Evolutionary conservation across 1,140 invertebrate species (phyloP).

Genomic region (Paramacrobiotus metropolitanus): DNA sequence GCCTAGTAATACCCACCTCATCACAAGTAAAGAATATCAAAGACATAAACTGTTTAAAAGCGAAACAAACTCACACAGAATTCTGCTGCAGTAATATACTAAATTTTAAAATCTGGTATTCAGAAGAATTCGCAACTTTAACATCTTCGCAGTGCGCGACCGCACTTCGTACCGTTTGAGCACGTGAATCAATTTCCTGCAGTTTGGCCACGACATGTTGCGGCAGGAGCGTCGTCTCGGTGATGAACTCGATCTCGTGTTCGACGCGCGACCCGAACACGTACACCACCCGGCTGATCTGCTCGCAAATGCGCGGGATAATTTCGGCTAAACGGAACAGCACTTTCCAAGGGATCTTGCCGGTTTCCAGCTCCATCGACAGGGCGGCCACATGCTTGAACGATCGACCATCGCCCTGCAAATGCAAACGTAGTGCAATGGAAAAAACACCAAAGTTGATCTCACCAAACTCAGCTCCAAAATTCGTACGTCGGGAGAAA

Average conservation of each 20-base stretch:
- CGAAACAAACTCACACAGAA: too few species aligned
- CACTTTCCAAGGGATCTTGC: conserved; percentile 57
- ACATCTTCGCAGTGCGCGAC: too few species aligned
- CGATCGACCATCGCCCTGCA: conserved; percentile 58
- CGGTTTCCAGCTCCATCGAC: conserved; percentile 48
- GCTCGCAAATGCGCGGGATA: conserved; percentile 73
- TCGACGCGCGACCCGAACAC: background rate
- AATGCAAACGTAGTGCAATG: conserved; percentile 8
- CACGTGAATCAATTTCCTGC: conserved; percentile 38
- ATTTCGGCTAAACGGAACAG: conserved; percentile 62
- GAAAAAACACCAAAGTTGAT: too few species aligned
- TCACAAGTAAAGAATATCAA: conserved; percentile 10
- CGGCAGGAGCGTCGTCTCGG: conserved; percentile 11
- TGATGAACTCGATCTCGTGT: conserved; percentile 14
- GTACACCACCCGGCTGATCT: conserved; percentile 35
- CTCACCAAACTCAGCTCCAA: too few species aligned
- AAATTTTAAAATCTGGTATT: too few species aligned
- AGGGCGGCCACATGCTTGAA: conserved; percentile 93
- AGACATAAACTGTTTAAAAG: too few species aligned
- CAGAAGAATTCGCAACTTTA: too few species aligned
- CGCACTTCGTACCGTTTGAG: conserved; percentile 59
- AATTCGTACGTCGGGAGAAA: too few species aligned
- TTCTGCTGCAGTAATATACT: too few species aligned
- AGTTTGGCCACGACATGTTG: conserved; percentile 8
- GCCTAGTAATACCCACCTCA: conserved; percentile 3